Percentiles rank a stretch among this genome's conserved stretches.
phyloP scores from a whole-genome alignment of 1,140 invertebrate genomes.

The Bombus turneri region DNA sequence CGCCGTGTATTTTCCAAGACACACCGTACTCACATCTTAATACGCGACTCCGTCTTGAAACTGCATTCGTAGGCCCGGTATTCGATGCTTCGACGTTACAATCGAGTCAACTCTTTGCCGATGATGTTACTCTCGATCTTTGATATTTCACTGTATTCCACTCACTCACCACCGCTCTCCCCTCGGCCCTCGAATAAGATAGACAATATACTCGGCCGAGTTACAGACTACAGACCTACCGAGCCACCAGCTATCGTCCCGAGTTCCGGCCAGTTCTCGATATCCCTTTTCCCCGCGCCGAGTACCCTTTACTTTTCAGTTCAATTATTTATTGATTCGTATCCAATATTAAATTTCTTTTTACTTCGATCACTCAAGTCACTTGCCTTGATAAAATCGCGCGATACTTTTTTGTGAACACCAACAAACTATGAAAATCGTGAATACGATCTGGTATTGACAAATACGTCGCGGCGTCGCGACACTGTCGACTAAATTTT shows the following conservation, averaged over 20 bases:
- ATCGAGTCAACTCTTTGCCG: constrained; percentile 27
- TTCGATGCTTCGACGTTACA: constrained; percentile 45
- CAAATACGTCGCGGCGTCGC: constrained; percentile 73
- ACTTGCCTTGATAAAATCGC: neutral
- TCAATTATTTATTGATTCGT: neutral
- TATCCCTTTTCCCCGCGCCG: constrained; percentile 40
- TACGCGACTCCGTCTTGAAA: constrained; percentile 44
- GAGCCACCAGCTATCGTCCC: constrained; percentile 30
- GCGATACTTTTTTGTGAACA: neutral
- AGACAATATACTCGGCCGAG: constrained; percentile 36
- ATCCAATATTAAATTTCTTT: neutral
- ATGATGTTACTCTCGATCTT: constrained; percentile 25
- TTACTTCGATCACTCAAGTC: neutral
- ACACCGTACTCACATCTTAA: constrained; percentile 70
- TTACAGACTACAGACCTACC: constrained; percentile 27
- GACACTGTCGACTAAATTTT: constrained; percentile 65
- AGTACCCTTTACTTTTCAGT: constrained; percentile 23
- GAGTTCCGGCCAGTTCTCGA: constrained; percentile 44
- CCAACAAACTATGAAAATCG: constrained; percentile 57
- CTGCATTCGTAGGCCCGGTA: constrained; percentile 64
- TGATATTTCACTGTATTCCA: constrained; percentile 55
- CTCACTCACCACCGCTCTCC: constrained; percentile 36
- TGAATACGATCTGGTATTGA: constrained; percentile 69
- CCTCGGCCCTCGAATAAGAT: neutral
- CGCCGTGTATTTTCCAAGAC: constrained; percentile 16